Percentiles rank a stretch among this genome's conserved stretches.
phyloP scores from a whole-genome alignment of 1,140 invertebrate species.

The Drosophila orosa region DNA sequence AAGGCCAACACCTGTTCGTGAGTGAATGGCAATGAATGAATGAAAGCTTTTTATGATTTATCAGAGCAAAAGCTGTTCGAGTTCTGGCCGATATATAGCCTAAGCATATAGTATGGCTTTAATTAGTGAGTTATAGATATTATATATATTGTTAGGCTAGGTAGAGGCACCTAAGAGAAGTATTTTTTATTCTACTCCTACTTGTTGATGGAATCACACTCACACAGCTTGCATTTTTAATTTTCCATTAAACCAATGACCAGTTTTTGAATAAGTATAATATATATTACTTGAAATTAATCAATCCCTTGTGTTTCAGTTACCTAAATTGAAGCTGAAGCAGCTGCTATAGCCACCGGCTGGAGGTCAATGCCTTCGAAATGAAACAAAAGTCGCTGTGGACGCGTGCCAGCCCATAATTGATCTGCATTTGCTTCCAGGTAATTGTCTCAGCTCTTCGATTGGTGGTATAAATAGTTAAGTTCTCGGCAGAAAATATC shows the following conservation, averaged over 20 bases:
- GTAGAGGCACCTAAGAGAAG: not conserved
- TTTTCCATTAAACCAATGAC: not conserved
- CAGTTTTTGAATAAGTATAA: not conserved
- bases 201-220: not conserved
- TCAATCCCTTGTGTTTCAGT: not conserved
- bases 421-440: conserved; percentile 17
- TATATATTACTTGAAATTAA: not conserved
- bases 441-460: not conserved
- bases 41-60: not conserved
- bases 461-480: conserved; percentile 30
- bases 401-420: conserved; percentile 14
- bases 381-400: conserved; percentile 2
- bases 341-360: not conserved
- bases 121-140: not conserved
- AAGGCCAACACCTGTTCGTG: conserved; percentile 10
- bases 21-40: not conserved
- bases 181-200: not conserved
- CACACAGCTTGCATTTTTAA: not conserved
- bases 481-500: not conserved
- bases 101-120: fast-evolving
- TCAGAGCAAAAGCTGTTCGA: not conserved
- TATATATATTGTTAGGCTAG: not conserved
- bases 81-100: not conserved
- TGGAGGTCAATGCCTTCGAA: conserved; percentile 10
- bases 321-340: not conserved